A percentile compares a stretch with the other conserved stretches of the same genome.
phyloP scores from a whole-genome alignment of 1,140 invertebrate species.

The Drosophila grimshawi region DNA sequence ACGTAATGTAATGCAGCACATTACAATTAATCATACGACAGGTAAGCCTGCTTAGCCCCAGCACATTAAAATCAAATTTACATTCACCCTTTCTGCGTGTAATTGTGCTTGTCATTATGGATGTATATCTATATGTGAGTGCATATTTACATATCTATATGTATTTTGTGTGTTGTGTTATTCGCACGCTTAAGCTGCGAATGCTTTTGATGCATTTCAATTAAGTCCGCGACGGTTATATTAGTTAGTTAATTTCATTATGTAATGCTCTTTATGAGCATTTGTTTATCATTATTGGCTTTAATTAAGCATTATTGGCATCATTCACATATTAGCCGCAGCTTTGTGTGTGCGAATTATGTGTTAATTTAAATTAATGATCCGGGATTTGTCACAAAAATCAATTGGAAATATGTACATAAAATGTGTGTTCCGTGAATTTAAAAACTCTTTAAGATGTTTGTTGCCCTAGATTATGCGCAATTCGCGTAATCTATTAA shows the following conservation, averaged over 20 bases:
- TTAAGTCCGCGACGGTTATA: slow-evolving; percentile 71
- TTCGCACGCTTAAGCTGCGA: slow-evolving; percentile 59
- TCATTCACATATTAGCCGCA: slow-evolving; percentile 70
- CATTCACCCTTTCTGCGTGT: slow-evolving; percentile 45
- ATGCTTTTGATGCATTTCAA: slow-evolving; percentile 61
- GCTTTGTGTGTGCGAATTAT: slow-evolving; percentile 68
- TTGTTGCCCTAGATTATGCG: slow-evolving; percentile 40
- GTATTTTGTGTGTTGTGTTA: slow-evolving; percentile 21
- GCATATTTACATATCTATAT: neutral
- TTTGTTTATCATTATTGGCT: slow-evolving; percentile 71
- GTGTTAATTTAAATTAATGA: slow-evolving; percentile 74
- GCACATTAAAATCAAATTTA: slow-evolving; percentile 67
- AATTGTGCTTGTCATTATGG: slow-evolving; percentile 35
- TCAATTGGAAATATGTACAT: slow-evolving; percentile 42
- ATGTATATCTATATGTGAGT: neutral
- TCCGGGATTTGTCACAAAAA: slow-evolving; percentile 22
- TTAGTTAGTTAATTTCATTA: slow-evolving; percentile 81
- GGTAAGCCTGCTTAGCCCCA: slow-evolving; percentile 71
- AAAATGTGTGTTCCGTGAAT: neutral
- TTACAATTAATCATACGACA: slow-evolving; percentile 80
- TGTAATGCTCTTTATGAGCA: slow-evolving; percentile 45
- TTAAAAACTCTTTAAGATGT: slow-evolving; percentile 41
- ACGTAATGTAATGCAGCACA: slow-evolving; percentile 64
- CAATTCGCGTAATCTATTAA: slow-evolving; percentile 66
- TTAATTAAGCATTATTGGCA: slow-evolving; percentile 79